Evolutionary conservation across 2,113 vertebrate species (phyloP).

Genomic region (Apaloderma vittatum): DNA sequence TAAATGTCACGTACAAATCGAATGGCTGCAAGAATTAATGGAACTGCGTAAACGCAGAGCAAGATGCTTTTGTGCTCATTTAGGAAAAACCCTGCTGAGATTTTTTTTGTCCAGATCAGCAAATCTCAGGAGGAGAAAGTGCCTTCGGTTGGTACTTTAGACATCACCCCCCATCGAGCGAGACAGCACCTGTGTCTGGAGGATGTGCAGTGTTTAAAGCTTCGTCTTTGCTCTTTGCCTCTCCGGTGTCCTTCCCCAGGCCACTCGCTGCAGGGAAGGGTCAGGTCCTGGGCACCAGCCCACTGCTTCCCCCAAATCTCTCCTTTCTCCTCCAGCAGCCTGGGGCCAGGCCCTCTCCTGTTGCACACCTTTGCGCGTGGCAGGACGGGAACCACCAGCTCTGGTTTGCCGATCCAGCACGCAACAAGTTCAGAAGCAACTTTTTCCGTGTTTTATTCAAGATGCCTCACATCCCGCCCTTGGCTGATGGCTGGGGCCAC

Average conservation of each 20-base stretch:
- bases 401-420: not conserved
- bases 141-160: not conserved
- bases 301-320: not conserved
- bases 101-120: too few species aligned
- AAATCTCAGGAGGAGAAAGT: not conserved
- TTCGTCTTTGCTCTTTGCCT: too few species aligned
- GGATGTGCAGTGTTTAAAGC: not conserved
- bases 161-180: not conserved
- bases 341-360: not conserved
- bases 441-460: not conserved
- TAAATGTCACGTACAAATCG: rapidly evolving
- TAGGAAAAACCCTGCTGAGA: not conserved
- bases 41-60: not conserved
- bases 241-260: not conserved
- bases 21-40: not conserved
- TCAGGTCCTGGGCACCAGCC: not conserved
- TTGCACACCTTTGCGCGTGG: rapidly evolving
- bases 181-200: not conserved
- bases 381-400: not conserved
- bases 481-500: not conserved
- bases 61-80: not conserved
- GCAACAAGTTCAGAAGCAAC: not conserved
- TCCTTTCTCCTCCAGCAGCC: not conserved
- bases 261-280: not conserved
- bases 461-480: not conserved